Conservation (phyloP, 1,140 invertebrate species). For the Thereuonema tuberculata region DNA sequence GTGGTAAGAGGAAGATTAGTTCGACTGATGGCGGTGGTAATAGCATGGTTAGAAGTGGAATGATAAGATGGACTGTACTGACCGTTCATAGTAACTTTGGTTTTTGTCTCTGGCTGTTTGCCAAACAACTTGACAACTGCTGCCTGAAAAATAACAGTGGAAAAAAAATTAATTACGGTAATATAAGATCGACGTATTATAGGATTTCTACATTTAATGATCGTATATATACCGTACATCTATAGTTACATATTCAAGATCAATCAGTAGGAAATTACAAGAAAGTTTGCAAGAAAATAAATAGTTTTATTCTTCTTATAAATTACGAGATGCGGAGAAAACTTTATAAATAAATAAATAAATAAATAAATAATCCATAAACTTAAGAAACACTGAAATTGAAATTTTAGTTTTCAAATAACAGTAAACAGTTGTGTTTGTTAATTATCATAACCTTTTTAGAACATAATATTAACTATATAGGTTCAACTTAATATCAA, state of each 20-base stretch:
- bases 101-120: neutral
- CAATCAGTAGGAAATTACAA: neutral
- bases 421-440: too few relatives aligned
- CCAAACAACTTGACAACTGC: neutral
- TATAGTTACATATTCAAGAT: neutral
- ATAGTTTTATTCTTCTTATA: too few relatives aligned
- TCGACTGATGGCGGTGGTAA: neutral
- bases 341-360: too few relatives aligned
- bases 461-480: too few relatives aligned
- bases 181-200: neutral
- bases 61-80: neutral
- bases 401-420: too few relatives aligned
- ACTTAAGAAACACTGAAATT: too few relatives aligned
- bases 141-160: neutral
- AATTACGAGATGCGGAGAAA: too few relatives aligned
- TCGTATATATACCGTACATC: too few relatives aligned
- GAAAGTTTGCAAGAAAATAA: neutral
- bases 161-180: neutral
- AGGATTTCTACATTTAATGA: too few relatives aligned
- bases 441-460: too few relatives aligned
- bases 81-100: neutral
- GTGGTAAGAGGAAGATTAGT: slow-evolving; percentile 3
- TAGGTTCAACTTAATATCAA: too few relatives aligned
- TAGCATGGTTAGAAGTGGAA: neutral
- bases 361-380: too few relatives aligned